Evolutionary conservation across 2,113 vertebrate genomes (phyloP).

Genomic region (Toxotes jaculatrix): DNA sequence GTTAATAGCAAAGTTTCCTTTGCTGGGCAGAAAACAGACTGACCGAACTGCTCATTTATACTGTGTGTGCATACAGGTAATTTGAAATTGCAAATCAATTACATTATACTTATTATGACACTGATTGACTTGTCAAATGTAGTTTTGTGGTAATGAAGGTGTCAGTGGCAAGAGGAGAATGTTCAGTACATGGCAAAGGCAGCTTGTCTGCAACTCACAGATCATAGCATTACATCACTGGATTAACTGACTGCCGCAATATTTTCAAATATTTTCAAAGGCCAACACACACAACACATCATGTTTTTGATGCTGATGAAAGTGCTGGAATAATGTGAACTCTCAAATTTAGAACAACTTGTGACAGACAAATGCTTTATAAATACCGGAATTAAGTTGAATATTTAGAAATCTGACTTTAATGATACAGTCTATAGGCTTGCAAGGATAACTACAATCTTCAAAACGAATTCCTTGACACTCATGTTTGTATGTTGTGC

Average conservation of each 20-base stretch:
- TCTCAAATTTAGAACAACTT: not conserved
- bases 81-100: slow-evolving; percentile 1
- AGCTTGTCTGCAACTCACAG: not conserved
- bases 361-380: not conserved
- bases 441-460: not conserved
- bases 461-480: not conserved
- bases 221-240: not conserved
- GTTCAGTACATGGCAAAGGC: not conserved
- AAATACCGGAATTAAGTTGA: not conserved
- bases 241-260: not conserved
- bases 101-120: not conserved
- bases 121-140: not conserved
- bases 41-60: not conserved
- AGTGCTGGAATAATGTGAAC: not conserved
- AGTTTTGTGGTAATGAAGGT: not conserved
- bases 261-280: slow-evolving; percentile 14
- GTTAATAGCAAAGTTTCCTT: not conserved
- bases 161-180: not conserved
- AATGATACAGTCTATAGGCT: not conserved
- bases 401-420: not conserved
- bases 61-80: not conserved
- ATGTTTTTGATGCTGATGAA: slow-evolving; percentile 11
- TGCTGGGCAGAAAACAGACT: not conserved
- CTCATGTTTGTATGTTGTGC: not conserved
- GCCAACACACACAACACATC: not conserved